phyloP scores from a whole-genome alignment of 2,797 vertebrate genomes.

The Meriones psammophilus region DNA sequence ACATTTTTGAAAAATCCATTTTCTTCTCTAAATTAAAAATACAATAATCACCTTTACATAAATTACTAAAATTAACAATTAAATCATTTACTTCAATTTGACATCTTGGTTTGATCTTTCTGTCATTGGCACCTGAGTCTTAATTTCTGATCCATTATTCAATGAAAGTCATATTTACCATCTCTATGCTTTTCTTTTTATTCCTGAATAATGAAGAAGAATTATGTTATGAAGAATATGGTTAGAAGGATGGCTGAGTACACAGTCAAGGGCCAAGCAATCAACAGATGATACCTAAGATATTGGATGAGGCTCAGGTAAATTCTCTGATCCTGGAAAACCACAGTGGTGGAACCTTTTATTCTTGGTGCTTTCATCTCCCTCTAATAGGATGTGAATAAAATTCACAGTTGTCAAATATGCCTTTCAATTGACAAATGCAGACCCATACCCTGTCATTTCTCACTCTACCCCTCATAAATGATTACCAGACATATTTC shows the following conservation, averaged over 20 bases:
- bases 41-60: not conserved
- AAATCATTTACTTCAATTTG: not conserved
- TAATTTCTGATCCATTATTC: conserved; percentile 22
- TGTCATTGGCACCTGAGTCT: not conserved
- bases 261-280: not conserved
- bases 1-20: not conserved
- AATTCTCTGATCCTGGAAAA: not conserved
- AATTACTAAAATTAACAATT: not conserved
- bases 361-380: not conserved
- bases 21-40: not conserved
- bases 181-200: conserved; percentile 34
- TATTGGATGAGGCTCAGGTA: not conserved
- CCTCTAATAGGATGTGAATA: not conserved
- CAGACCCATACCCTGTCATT: not conserved
- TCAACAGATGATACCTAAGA: not conserved
- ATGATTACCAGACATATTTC: not conserved
- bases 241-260: not conserved
- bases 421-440: not conserved
- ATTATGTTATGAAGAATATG: not conserved
- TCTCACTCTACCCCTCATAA: not conserved
- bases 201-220: not conserved
- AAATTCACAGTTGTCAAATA: not conserved
- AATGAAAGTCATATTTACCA: not conserved
- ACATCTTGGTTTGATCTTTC: not conserved
- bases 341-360: not conserved